These are phyloP conservation scores for Melieria crassipennis DNA, from an alignment of 2,888 invertebrate genomes.

Conservation along the genomic window DNA sequence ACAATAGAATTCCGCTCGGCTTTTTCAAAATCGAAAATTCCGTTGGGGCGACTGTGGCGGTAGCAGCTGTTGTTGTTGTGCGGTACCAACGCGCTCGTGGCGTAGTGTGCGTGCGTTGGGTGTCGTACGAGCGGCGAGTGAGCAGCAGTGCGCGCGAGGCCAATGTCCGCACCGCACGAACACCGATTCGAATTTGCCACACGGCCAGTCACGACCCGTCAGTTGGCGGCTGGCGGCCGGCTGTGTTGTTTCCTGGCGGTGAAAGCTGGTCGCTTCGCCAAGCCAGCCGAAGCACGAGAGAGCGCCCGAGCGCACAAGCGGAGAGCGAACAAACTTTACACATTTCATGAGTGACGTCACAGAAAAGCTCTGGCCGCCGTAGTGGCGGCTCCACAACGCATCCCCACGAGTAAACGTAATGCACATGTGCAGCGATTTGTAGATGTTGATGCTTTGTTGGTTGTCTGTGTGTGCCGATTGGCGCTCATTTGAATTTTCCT, in stretches of 20 bases:
- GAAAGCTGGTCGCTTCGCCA: background rate
- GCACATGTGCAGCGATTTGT: too few relatives aligned
- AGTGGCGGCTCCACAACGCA: too few relatives aligned
- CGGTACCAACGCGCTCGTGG: background rate
- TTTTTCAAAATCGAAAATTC: slow-evolving; percentile 23
- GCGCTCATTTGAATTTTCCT: too few relatives aligned
- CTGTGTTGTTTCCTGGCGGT: too few relatives aligned
- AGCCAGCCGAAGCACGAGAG: too few relatives aligned
- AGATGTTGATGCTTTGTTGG: too few relatives aligned
- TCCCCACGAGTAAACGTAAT: too few relatives aligned
- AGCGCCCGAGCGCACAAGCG: background rate
- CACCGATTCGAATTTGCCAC: slow-evolving; percentile 25
- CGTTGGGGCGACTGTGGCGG: background rate
- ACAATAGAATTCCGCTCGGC: background rate
- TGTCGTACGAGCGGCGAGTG: background rate
- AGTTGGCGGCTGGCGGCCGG: background rate
- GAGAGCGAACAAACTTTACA: background rate
- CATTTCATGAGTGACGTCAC: slow-evolving; percentile 52
- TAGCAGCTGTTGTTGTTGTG: slow-evolving; percentile 3
- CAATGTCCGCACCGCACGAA: slow-evolving; percentile 53
- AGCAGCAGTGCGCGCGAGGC: slow-evolving; percentile 38
- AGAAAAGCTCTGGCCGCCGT: slow-evolving; percentile 48
- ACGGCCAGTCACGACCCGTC: background rate
- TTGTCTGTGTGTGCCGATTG: too few relatives aligned
- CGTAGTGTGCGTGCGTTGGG: background rate